Conservation (phyloP, 2,888 invertebrate genomes). For the Hermaeophaga mercurialis region DNA sequence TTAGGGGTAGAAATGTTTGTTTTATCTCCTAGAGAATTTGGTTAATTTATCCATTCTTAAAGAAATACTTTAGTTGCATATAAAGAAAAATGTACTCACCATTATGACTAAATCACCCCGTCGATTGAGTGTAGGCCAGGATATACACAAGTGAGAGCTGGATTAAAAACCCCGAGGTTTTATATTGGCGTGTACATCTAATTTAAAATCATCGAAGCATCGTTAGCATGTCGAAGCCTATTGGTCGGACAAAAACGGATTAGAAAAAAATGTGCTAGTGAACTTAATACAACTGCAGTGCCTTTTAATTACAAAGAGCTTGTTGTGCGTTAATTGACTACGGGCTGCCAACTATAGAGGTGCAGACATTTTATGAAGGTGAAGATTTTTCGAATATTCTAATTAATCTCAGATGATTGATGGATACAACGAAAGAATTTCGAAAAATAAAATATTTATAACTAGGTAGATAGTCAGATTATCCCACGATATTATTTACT, state of each 20-base stretch:
- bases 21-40: too few species aligned
- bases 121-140: conserved; percentile 28
- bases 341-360: conserved; percentile 28
- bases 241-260: conserved; percentile 35
- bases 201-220: conserved; percentile 39
- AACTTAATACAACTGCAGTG: conserved; percentile 45
- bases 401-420: not conserved
- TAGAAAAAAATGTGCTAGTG: conserved; percentile 37
- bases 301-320: conserved; percentile 26
- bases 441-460: too few species aligned
- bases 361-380: not conserved
- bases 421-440: not conserved
- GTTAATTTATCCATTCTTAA: too few species aligned
- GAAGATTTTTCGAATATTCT: not conserved
- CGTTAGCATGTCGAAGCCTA: conserved; percentile 42
- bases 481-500: too few species aligned
- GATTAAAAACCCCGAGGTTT: conserved; percentile 42
- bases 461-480: too few species aligned
- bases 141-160: conserved; percentile 41
- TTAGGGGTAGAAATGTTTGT: too few species aligned
- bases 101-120: conserved; percentile 26
- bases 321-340: conserved; percentile 21
- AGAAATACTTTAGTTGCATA: not conserved
- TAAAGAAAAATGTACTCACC: conserved; percentile 29
- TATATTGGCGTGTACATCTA: conserved; percentile 49